Conservation (phyloP, 2,888 invertebrate genomes). For the Cylindroiulus punctatus region DNA sequence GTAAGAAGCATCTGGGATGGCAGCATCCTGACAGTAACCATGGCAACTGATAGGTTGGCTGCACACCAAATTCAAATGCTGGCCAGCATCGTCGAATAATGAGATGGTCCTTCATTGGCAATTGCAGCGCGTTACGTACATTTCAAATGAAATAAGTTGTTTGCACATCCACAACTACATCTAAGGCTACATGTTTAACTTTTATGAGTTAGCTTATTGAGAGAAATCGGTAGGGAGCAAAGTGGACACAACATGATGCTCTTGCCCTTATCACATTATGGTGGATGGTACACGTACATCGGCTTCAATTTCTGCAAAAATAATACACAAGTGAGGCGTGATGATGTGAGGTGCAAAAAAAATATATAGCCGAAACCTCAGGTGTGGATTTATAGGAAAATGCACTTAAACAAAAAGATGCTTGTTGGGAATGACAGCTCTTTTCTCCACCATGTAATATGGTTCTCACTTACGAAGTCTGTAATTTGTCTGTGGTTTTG, state of each 20-base stretch:
- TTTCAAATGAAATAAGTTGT: constrained; percentile 47
- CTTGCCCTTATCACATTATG: not conserved
- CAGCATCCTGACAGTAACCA: not conserved
- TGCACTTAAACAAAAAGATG: not conserved
- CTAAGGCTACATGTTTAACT: constrained; percentile 25
- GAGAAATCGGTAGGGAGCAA: not conserved
- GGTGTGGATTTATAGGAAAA: not conserved
- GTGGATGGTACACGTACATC: not conserved
- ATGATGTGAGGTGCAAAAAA: not conserved
- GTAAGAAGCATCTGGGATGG: constrained; percentile 21
- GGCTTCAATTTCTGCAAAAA: constrained; percentile 11
- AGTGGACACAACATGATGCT: constrained; percentile 8
- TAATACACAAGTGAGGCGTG: not conserved
- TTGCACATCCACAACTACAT: constrained; percentile 12
- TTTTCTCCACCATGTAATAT: too few species aligned
- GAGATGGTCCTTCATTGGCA: constrained; percentile 40
- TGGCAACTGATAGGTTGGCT: not conserved
- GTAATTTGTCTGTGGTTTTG: too few species aligned
- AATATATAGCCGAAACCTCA: not conserved
- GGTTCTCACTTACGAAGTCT: too few species aligned
- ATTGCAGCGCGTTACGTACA: constrained; percentile 11
- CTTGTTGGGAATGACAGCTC: not conserved
- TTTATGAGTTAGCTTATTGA: constrained; percentile 41
- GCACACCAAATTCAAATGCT: constrained; percentile 2
- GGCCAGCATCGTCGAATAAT: not conserved